A percentile compares a stretch with the other conserved stretches of the same genome.
Evolutionary conservation across 2,797 vertebrate species (phyloP).

Genomic region (Acipenser transmontanus): DNA sequence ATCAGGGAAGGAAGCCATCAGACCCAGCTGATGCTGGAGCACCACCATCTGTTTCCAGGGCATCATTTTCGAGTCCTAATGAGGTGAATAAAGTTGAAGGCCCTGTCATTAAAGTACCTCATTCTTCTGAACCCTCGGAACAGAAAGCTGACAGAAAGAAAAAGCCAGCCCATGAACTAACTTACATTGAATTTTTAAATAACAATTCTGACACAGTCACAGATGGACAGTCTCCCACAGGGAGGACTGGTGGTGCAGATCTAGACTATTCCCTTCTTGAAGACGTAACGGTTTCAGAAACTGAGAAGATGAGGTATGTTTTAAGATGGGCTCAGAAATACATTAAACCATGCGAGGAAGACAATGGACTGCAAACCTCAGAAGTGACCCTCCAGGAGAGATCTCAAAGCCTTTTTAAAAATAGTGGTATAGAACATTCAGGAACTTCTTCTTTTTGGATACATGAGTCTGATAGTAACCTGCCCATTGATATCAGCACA

Average conservation of each 20-base stretch:
- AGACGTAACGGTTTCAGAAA: constrained; percentile 39
- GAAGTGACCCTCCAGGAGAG: background rate
- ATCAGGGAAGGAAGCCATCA: constrained; percentile 12
- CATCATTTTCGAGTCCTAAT: background rate
- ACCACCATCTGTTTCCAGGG: background rate
- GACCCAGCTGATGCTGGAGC: background rate
- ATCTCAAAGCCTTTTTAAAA: background rate
- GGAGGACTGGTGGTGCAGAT: constrained; percentile 8
- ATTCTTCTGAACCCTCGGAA: background rate
- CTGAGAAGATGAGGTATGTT: constrained; percentile 49
- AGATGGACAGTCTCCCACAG: background rate
- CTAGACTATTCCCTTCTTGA: constrained; percentile 30
- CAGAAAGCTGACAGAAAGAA: background rate
- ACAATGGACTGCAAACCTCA: background rate
- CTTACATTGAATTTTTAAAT: background rate
- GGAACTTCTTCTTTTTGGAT: background rate
- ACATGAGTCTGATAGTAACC: background rate
- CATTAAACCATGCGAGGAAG: constrained; percentile 22
- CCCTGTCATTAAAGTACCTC: background rate
- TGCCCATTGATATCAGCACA: no score
- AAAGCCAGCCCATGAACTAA: background rate
- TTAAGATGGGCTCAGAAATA: constrained; percentile 50
- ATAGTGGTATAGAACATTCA: background rate
- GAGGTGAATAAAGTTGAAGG: background rate
- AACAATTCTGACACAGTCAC: background rate